These are phyloP conservation scores for Mormyrus hasselquistii DNA, from an alignment of 2,797 vertebrate genomes.

Conservation along the genomic window DNA sequence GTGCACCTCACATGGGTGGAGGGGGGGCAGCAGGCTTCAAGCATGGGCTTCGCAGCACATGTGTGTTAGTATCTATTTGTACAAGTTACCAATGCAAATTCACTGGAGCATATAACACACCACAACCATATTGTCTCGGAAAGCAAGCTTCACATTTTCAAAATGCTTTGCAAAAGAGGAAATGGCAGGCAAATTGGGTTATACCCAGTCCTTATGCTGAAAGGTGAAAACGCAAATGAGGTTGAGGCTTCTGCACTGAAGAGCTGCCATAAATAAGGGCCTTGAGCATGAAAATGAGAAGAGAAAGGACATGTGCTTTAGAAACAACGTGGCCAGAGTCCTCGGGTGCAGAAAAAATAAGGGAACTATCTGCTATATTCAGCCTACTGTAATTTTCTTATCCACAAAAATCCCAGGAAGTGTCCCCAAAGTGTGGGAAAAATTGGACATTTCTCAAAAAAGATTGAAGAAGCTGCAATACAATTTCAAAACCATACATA, in stretches of 20 bases:
- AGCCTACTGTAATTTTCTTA: background rate
- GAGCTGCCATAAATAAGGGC: background rate
- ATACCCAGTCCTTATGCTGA: background rate
- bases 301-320: background rate
- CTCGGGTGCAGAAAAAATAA: background rate
- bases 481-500: background rate
- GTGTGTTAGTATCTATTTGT: background rate
- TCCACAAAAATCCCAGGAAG: background rate
- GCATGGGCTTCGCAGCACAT: background rate
- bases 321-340: background rate
- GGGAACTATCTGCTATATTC: background rate
- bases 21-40: background rate
- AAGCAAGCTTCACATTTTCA: background rate
- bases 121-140: background rate
- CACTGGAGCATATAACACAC: background rate
- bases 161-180: slow-evolving; percentile 4
- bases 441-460: background rate
- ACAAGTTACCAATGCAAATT: background rate
- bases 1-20: background rate
- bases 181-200: slow-evolving; percentile 14
- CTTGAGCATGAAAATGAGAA: slow-evolving; percentile 26
- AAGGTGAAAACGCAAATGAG: background rate
- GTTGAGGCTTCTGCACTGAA: background rate
- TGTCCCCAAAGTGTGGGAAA: background rate
- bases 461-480: background rate